phyloP scores from a whole-genome alignment of 2,113 vertebrate genomes.

The Glaucomys volans region DNA sequence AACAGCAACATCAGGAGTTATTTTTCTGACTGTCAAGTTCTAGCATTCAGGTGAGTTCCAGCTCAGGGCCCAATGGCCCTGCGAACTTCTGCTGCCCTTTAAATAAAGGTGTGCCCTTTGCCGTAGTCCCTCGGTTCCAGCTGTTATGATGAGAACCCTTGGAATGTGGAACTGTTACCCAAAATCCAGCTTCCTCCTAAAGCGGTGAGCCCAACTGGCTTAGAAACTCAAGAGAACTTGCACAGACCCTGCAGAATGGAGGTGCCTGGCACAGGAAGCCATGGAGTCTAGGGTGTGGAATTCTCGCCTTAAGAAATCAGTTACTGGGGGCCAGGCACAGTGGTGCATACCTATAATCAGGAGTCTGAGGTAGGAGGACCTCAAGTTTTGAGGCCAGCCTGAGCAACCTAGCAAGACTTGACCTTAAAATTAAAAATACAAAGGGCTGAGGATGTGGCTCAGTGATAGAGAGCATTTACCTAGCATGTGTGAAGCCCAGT shows the following conservation, averaged over 20 bases:
- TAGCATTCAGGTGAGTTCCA: slow-evolving; percentile 84
- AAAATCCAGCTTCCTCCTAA: background rate
- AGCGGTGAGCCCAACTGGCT: background rate
- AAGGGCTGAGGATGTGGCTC: background rate
- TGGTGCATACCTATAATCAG: background rate
- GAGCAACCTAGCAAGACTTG: no score
- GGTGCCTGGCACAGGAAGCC: no score
- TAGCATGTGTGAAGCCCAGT: no score
- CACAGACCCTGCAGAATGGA: background rate
- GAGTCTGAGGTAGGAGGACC: no score
- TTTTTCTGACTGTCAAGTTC: slow-evolving; percentile 83
- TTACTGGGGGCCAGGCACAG: background rate
- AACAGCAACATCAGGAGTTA: slow-evolving; percentile 76
- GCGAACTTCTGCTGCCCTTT: background rate
- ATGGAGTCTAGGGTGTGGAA: background rate
- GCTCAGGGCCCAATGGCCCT: background rate
- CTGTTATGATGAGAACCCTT: background rate
- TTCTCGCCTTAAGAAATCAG: background rate
- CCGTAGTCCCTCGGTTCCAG: background rate
- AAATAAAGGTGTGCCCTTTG: background rate
- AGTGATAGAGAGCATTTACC: no score
- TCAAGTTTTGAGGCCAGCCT: no score
- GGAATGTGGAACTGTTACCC: background rate
- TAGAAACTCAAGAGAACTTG: background rate
- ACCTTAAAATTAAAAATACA: no score